Base-by-base conservation (phyloP, 2,797 vertebrate species). In the Microcaecilia unicolor region DNA sequence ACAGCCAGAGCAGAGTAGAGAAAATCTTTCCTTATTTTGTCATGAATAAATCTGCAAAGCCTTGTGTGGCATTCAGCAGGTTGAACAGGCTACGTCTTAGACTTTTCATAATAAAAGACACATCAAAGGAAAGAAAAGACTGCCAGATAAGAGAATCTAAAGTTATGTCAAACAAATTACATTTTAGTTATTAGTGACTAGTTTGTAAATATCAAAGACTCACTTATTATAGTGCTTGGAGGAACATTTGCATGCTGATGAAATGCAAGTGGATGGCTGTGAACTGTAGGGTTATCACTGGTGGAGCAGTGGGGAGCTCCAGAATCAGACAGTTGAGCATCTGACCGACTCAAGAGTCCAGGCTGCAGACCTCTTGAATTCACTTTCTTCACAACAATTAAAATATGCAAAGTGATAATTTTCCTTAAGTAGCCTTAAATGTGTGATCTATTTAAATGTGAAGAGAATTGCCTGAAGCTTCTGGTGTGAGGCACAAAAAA, bases 401-500 rank as follows among this genome's bases (percentile, higher is more conserved):
- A 99, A 97, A 99, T 99, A 98, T 98, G 93, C 95, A 97, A 96
- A 98, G 93, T 97, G 95, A 98, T 99, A 92, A 98, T 99, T 98
- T 97, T 97, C 89, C 90, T 98, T 99, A 98, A 99, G 94, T 98
- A 98, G 94, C 92, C 95, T 97, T 98, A 99, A 99, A 99, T 97
- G 93, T 93, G 93, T 90, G 91, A 96, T 96, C 93, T 97, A 94
- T 97, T 97, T 97, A 93, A 97, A 97, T 95, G 90, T 90, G 90
- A 93, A 91, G 87, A 88, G 94, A 96, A 95, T 94, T 94, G 92
- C 91, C 90, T 89, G 90, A 93, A 97, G 91, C 93, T 94, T 87
- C 82, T 82, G 70, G 83, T 81, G 82, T 84, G 81, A 82, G 81
- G 78, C 79, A 81, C 80, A 83, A 83, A 70, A 88, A 88, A 92